Percentiles rank a stretch among this genome's conserved stretches.
Evolutionary conservation across 2,797 vertebrate species (phyloP).

Genomic region (Cirrhinus mrigala): DNA sequence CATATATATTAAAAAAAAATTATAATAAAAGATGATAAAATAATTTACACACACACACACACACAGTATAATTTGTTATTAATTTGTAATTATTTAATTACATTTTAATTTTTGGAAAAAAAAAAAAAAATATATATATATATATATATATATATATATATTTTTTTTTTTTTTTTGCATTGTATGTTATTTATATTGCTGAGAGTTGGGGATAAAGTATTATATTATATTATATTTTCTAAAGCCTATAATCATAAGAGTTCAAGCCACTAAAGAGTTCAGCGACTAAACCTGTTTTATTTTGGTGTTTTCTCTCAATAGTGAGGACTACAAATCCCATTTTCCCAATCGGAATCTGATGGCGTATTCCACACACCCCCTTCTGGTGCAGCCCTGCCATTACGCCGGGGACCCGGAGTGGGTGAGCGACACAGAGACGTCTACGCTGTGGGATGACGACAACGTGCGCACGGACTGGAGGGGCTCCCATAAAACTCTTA

Average conservation of each 20-base stretch:
- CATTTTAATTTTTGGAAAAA: too few species aligned
- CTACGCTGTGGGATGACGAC: constrained; percentile 95
- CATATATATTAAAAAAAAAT: background rate
- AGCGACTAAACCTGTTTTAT: background rate
- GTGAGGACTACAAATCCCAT: constrained; percentile 89
- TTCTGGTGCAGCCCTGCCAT: constrained; percentile 91
- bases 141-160: too few species aligned
- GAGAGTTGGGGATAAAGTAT: too few species aligned
- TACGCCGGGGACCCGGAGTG: constrained; percentile 90
- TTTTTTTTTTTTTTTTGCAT: too few species aligned
- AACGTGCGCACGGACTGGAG: constrained; percentile 86
- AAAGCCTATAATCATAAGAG: background rate
- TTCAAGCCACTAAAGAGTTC: background rate
- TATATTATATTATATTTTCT: too few species aligned
- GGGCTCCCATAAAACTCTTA: constrained; percentile 90
- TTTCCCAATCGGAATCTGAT: constrained; percentile 87
- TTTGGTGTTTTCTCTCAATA: constrained; percentile 67
- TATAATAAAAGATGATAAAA: too few species aligned
- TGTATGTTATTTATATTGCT: too few species aligned
- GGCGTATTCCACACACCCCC: constrained; percentile 88
- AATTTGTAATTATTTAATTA: too few species aligned
- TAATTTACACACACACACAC: too few species aligned
- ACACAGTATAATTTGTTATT: too few species aligned
- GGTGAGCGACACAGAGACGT: constrained; percentile 97
- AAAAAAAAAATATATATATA: too few species aligned